These are phyloP conservation scores for Apodemia duryi DNA, from an alignment of 2,888 invertebrate species.

Conservation along the genomic window DNA sequence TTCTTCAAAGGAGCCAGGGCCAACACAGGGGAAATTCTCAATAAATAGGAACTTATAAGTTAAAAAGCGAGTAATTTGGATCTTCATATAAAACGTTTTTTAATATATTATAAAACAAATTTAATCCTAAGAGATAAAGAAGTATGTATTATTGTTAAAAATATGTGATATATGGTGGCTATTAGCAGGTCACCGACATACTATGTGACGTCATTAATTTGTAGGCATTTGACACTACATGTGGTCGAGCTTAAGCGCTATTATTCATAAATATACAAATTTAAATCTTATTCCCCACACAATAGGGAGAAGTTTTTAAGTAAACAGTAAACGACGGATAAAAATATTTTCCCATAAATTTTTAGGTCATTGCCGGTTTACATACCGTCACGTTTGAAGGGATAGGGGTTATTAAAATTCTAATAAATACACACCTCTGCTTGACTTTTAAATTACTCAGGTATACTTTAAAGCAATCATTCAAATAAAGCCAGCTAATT, in stretches of 20 bases:
- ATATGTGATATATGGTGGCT: slow-evolving; percentile 25
- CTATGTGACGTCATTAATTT: slow-evolving; percentile 53
- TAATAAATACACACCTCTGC: slow-evolving; percentile 46
- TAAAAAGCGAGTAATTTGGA: neutral
- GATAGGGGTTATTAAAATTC: slow-evolving; percentile 69
- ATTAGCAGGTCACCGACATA: slow-evolving; percentile 38
- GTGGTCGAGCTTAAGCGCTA: slow-evolving; percentile 32
- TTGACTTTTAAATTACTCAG: slow-evolving; percentile 29
- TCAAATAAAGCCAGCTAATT: neutral
- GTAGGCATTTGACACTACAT: slow-evolving; percentile 52
- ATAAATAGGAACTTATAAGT: too few relatives aligned
- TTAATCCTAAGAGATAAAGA: slow-evolving; percentile 4
- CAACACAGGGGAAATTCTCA: too few relatives aligned
- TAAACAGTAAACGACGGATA: slow-evolving; percentile 32
- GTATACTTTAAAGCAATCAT: slow-evolving; percentile 8
- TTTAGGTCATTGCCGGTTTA: slow-evolving; percentile 60
- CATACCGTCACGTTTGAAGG: slow-evolving; percentile 63
- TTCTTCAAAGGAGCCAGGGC: too few relatives aligned
- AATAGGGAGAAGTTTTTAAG: slow-evolving; percentile 34
- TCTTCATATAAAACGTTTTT: neutral
- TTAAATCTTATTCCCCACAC: slow-evolving; percentile 35
- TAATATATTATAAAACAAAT: neutral
- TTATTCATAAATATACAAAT: slow-evolving; percentile 31
- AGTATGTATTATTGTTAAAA: slow-evolving; percentile 18
- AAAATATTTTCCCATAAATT: slow-evolving; percentile 63